Base-by-base conservation (phyloP, 1,140 invertebrate genomes). In the Drosophila nasuta region DNA sequence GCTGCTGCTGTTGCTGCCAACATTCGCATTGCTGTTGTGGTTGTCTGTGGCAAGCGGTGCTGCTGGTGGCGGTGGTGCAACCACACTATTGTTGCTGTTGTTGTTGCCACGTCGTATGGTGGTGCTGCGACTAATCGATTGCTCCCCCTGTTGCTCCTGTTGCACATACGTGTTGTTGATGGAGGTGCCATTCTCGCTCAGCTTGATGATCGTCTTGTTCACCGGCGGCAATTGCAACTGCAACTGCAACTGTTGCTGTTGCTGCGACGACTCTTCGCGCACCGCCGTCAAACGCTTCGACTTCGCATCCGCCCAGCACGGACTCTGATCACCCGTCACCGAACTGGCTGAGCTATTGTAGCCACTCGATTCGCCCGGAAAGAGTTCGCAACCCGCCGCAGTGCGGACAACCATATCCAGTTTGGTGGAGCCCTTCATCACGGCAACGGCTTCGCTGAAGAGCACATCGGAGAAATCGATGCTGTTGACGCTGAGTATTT, bases 401-500 rank as follows among this genome's bases (percentile, higher is more conserved):
- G 96, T 96, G 33, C 95, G 93, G 11, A 97, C 94, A 11, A 96
- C 86, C 70, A 97, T 93, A 68, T 96, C 96, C 46, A 97, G 93
- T 11, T 96, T 94, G 54, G 95, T 94, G 25, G 95, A 95, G 6
- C 95, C 94, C 92, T 97, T 97, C 94, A 97, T 95, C 57, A 96
- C 94, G 69, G 95, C 94, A 56, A 97, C 95, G 7, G 96, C 96
- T 94, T 97, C 96, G 86, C 95, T 96, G 93, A 97, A 97, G 30
- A 95, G 94, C 60, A 97, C 95, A 79, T 96, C 95, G 17, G 94
- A 93, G 87, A 97, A 96, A 79, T 95, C 95, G 35, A 95, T 94
- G 77, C 97, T 97, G 91, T 99, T 99, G 92, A 98, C 98, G 82
- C 96, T 95, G 15, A 98, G 92, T 51, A 99, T 98, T 91, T 98